Evolutionary conservation across 2,888 invertebrate genomes (phyloP).

Genomic region (Epistrophella euchroma): DNA sequence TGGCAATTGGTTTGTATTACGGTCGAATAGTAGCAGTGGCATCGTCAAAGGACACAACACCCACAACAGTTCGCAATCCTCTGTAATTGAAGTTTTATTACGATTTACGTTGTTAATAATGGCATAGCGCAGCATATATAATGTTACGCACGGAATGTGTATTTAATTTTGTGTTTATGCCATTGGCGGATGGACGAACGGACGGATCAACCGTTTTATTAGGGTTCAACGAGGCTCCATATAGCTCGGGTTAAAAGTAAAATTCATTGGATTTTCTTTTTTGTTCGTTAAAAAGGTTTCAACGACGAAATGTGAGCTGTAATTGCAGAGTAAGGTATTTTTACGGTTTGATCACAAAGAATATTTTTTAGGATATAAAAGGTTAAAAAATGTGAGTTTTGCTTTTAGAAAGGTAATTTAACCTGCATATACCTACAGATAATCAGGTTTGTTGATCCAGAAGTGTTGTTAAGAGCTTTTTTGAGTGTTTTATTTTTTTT

Average conservation of each 20-base stretch:
- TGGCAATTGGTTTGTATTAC: slow-evolving; percentile 51
- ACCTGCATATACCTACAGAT: neutral
- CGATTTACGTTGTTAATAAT: slow-evolving; percentile 44
- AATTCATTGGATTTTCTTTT: slow-evolving; percentile 1
- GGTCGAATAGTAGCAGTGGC: slow-evolving; percentile 21
- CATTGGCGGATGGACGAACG: slow-evolving; percentile 6
- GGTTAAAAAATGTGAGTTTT: neutral
- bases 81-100: slow-evolving; percentile 58
- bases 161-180: slow-evolving; percentile 62
- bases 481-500: neutral
- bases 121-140: neutral
- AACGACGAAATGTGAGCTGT: slow-evolving; percentile 17
- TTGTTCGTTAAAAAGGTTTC: neutral
- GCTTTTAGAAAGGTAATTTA: neutral
- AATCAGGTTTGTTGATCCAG: neutral
- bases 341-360: neutral
- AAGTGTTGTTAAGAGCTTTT: neutral
- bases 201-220: slow-evolving; percentile 12
- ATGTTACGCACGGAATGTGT: slow-evolving; percentile 46
- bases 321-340: slow-evolving; percentile 3
- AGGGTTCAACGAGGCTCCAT: slow-evolving; percentile 10
- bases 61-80: slow-evolving; percentile 22
- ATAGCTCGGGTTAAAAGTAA: neutral
- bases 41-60: slow-evolving; percentile 39
- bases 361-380: slow-evolving; percentile 5